phyloP scores from a whole-genome alignment of 2,113 vertebrate species.

The Urocitellus parryii region DNA sequence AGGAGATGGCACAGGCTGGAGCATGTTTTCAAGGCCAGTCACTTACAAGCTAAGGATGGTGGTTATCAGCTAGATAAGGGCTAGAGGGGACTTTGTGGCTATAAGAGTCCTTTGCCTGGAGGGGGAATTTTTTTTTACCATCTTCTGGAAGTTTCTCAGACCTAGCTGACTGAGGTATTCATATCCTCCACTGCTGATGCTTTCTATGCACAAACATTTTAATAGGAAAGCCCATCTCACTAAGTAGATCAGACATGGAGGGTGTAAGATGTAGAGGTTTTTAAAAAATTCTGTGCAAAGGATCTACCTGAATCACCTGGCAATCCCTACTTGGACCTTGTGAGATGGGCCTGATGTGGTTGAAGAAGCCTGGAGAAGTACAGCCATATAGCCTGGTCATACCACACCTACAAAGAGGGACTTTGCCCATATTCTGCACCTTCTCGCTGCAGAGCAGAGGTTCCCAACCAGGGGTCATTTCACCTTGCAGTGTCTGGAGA shows the following conservation, averaged over 20 bases:
- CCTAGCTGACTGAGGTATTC: background rate
- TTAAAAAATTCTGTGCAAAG: background rate
- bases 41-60: background rate
- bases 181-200: background rate
- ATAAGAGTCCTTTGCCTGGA: background rate
- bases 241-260: background rate
- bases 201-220: background rate
- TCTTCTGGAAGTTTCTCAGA: background rate
- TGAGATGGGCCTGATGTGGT: background rate
- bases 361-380: background rate
- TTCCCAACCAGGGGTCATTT: background rate
- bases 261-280: too few species aligned
- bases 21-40: accelerated
- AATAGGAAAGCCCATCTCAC: background rate
- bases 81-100: background rate
- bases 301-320: background rate
- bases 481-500: background rate
- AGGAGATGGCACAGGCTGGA: accelerated
- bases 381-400: accelerated
- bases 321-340: background rate
- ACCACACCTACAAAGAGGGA: too few species aligned
- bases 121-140: background rate
- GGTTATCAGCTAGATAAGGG: background rate
- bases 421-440: background rate
- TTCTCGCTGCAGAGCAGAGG: background rate